Base-by-base conservation (phyloP, 2,888 invertebrate genomes). In the Spicauda simplicius region DNA sequence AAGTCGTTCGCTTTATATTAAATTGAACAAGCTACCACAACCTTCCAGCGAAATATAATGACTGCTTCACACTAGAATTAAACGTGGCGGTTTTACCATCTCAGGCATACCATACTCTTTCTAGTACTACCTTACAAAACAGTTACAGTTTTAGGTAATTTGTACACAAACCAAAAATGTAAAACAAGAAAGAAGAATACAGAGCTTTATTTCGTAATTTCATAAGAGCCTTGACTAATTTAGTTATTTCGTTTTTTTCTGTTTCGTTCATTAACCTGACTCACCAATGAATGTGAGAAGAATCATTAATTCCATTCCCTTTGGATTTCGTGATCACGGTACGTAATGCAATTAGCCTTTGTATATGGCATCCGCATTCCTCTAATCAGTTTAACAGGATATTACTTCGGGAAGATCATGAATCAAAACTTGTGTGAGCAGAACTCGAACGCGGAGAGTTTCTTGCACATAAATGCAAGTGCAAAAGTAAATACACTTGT, bases 191-290 rank as follows among this genome's bases (percentile, higher is more conserved):
- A 4, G 16, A 48, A 48, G 16, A 16, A 48, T 1, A 16, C 16
- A 16, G 16, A 48, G 5, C n/a, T 48, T 48, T n/a, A 41, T 41
- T 41, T 41, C 10, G 14, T 14, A 41, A 41, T 14, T 41, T 14
- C 41, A 41, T 14, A 14, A 41, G 14, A 41, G 14, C 14, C 41
- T 41, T 14, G 4, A 41, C 41, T 41, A 14, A 41, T 14, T 14
- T 41, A 12, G 14, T 41, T 41, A 41, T 14, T 41, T 11, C 3
- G 41, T 41, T 14, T 14, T 14, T 41, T 48, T 7, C 25, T 25
- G 25, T 16, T 48, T 48, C 48, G 14, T 48, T 48, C 48, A 48
- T 48, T n/a, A 48, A 48, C 48, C 48, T 48, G 52, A 20, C 19
- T 19, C 10, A 19, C 19, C 52, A 52, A 52, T 52, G 18, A 52